Conservation (phyloP, 2,888 invertebrate genomes). For the Lasioglossum zephyrum region DNA sequence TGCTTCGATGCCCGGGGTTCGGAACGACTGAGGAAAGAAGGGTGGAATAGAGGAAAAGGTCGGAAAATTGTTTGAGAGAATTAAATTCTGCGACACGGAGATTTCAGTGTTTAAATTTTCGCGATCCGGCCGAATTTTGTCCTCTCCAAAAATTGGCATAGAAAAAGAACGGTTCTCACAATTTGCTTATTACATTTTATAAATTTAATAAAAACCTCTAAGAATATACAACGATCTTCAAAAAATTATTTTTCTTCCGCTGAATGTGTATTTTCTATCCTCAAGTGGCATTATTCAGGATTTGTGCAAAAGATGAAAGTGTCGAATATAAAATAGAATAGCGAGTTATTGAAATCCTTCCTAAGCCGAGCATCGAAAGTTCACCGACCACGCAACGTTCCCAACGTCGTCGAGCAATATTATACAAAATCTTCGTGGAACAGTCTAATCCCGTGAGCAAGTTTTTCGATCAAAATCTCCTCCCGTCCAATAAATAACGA, state of each 20-base stretch:
- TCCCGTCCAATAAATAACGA: constrained; percentile 17
- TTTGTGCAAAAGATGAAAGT: background rate
- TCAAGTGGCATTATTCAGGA: background rate
- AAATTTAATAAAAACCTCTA: background rate
- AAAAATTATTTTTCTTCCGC: background rate
- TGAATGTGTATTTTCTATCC: background rate
- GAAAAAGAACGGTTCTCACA: background rate
- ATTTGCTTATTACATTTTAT: background rate
- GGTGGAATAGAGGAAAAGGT: background rate
- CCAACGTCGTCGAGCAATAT: background rate
- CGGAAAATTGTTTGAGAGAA: background rate
- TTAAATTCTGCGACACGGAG: background rate
- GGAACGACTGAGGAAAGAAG: background rate
- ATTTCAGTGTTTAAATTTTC: background rate
- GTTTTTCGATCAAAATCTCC: background rate
- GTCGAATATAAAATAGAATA: background rate
- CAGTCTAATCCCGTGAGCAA: background rate
- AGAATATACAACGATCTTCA: background rate
- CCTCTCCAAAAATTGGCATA: background rate
- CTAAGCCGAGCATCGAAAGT: background rate
- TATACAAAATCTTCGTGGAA: background rate
- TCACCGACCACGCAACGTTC: background rate
- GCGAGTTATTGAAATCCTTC: background rate
- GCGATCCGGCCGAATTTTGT: background rate
- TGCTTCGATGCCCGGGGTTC: too few species aligned